Conservation (phyloP, 2,113 vertebrate species). For the Rhea pennata region DNA sequence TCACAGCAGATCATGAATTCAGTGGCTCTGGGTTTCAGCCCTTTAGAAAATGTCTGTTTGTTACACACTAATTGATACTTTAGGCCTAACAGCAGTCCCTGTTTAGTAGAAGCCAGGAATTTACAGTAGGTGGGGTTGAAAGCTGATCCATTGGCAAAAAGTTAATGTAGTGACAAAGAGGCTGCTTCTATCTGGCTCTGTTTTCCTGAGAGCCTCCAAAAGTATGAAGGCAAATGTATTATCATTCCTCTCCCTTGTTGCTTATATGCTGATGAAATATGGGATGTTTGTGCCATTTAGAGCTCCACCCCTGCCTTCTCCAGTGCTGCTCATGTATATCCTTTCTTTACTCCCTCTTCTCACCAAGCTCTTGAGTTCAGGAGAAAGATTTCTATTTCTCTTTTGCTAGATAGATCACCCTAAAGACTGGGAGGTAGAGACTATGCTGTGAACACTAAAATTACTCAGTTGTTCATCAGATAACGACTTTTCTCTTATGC, state of each 20-base stretch:
- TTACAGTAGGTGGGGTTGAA: background rate
- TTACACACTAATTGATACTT: background rate
- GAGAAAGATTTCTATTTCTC: background rate
- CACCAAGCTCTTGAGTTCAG: background rate
- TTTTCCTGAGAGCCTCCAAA: background rate
- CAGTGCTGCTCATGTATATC: background rate
- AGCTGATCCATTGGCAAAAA: background rate
- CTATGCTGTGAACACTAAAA: background rate
- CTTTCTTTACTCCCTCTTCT: background rate
- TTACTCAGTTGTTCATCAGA: background rate
- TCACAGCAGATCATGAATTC: background rate
- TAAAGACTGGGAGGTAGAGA: background rate
- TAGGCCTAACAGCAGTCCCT: background rate
- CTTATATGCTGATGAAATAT: background rate
- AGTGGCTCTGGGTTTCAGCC: background rate
- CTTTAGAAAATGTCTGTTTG: fast-evolving
- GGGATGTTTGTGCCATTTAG: background rate
- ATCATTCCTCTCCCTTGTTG: background rate
- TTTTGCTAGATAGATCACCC: background rate
- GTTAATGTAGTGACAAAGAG: background rate
- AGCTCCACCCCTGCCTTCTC: background rate
- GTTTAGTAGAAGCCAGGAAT: background rate
- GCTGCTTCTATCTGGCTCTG: background rate
- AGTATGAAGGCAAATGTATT: background rate
- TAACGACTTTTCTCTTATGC: background rate